These are phyloP conservation scores for Bovichtus variegatus DNA, from an alignment of 2,797 vertebrate species.

Conservation along the genomic window DNA sequence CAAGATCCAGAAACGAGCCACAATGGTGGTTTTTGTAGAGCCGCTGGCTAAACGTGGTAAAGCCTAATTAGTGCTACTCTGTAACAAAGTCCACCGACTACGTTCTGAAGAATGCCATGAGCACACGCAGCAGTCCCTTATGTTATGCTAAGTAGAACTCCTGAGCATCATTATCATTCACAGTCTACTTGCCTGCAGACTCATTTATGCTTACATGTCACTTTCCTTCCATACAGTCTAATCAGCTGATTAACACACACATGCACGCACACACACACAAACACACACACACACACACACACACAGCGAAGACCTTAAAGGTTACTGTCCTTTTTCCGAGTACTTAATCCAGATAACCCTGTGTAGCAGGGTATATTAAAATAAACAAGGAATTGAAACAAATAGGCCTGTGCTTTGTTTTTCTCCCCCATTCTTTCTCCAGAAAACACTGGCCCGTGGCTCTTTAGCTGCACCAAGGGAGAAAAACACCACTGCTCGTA, in stretches of 20 bases:
- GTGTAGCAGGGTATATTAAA: constrained; percentile 30
- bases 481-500: constrained; percentile 26
- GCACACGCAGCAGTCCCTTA: constrained; percentile 77
- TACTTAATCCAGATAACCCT: constrained; percentile 53
- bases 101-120: constrained; percentile 76
- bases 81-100: constrained; percentile 82
- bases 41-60: constrained; percentile 78
- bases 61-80: constrained; percentile 82
- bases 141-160: constrained; percentile 85
- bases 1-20: constrained; percentile 71
- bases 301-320: constrained; percentile 67
- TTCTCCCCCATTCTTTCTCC: constrained; percentile 21
- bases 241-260: constrained; percentile 79
- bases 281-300: constrained; percentile 2
- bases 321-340: constrained; percentile 65
- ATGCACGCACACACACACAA: constrained; percentile 18
- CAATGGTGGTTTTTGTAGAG: constrained; percentile 76
- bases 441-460: constrained; percentile 41
- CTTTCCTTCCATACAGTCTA: constrained; percentile 79
- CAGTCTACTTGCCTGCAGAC: constrained; percentile 81
- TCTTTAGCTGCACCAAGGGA: constrained; percentile 39
- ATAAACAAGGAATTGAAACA: constrained; percentile 72
- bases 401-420: constrained; percentile 50
- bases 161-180: constrained; percentile 84
- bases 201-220: constrained; percentile 85